phyloP scores from a whole-genome alignment of 2,113 vertebrate species.

The Nothobranchius kuhntae region DNA sequence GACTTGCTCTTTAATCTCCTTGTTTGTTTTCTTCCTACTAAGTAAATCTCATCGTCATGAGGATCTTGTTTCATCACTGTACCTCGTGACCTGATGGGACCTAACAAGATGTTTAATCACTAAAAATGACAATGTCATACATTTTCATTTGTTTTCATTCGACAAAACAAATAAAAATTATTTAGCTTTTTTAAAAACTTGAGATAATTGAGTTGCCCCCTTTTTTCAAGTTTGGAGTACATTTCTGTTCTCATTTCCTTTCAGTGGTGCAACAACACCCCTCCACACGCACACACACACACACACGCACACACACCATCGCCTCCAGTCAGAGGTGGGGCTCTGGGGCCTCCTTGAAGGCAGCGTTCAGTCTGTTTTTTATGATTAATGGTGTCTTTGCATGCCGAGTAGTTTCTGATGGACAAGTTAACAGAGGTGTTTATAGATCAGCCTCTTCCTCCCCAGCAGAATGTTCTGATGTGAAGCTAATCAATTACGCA shows the following conservation, averaged over 20 bases:
- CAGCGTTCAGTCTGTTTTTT: constrained; percentile 22
- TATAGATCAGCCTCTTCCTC: constrained; percentile 17
- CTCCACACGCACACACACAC: not conserved
- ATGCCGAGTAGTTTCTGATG: constrained; percentile 52
- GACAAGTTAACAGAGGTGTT: constrained; percentile 54
- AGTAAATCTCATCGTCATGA: not conserved
- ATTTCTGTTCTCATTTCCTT: not conserved
- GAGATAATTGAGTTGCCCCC: not conserved
- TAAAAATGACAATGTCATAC: constrained; percentile 5
- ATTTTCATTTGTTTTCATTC: not conserved
- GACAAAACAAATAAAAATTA: constrained; percentile 3
- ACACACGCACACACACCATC: not conserved
- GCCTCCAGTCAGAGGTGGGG: constrained; percentile 36
- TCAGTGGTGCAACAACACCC: constrained; percentile 5
- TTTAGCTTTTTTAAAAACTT: no score
- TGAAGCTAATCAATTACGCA: constrained; percentile 37
- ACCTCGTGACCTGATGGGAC: constrained; percentile 8
- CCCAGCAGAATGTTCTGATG: constrained; percentile 37
- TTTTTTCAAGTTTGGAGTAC: not conserved
- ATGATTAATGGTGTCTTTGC: constrained; percentile 64
- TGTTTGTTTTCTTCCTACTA: not conserved
- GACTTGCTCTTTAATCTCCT: no score
- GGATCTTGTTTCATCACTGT: constrained; percentile 3
- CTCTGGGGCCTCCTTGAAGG: constrained; percentile 7
- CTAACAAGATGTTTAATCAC: constrained; percentile 1